Percentiles rank a stretch among this genome's conserved stretches.
Conservation (phyloP, 2,888 invertebrate species). For the Aproaerema taeniolella region DNA sequence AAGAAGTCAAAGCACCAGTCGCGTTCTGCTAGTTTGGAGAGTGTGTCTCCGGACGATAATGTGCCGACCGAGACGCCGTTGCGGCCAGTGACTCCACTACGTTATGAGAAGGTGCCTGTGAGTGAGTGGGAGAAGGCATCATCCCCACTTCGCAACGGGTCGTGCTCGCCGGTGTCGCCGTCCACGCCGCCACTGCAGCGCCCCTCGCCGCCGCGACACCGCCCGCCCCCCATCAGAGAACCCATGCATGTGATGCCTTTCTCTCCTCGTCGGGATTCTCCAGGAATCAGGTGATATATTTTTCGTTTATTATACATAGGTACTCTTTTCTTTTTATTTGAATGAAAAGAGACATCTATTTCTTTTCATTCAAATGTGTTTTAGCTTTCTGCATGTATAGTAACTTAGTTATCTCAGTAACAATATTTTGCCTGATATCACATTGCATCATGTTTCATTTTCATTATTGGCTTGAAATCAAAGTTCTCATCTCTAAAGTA, state of each 20-base stretch:
- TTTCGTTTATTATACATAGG: too few species aligned
- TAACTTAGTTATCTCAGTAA: too few species aligned
- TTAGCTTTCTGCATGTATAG: too few species aligned
- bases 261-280: conserved; percentile 64
- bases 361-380: too few species aligned
- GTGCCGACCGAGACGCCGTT: conserved; percentile 45
- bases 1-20: conserved; percentile 84
- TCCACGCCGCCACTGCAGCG: conserved; percentile 70
- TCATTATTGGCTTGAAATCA: too few species aligned
- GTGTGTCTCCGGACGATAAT: conserved; percentile 77
- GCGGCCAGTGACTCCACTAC: conserved; percentile 42
- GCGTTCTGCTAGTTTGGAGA: conserved; percentile 82
- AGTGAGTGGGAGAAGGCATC: conserved; percentile 75
- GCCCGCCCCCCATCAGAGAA: conserved; percentile 46
- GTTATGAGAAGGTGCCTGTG: conserved; percentile 64
- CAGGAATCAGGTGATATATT: conserved; percentile 40
- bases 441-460: too few species aligned
- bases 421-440: too few species aligned
- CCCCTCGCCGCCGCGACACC: conserved; percentile 36
- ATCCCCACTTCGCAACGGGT: conserved; percentile 75
- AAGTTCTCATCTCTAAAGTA: too few species aligned
- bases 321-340: too few species aligned
- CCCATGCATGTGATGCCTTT: conserved; percentile 50
- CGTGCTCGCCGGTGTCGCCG: conserved; percentile 78
- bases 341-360: too few species aligned